Evolutionary conservation across 92 coral and sea anemone genomes (phyloP), one percentile per base, ranked within the genome.

Genomic region (Phymanthus crucifer): DNA sequence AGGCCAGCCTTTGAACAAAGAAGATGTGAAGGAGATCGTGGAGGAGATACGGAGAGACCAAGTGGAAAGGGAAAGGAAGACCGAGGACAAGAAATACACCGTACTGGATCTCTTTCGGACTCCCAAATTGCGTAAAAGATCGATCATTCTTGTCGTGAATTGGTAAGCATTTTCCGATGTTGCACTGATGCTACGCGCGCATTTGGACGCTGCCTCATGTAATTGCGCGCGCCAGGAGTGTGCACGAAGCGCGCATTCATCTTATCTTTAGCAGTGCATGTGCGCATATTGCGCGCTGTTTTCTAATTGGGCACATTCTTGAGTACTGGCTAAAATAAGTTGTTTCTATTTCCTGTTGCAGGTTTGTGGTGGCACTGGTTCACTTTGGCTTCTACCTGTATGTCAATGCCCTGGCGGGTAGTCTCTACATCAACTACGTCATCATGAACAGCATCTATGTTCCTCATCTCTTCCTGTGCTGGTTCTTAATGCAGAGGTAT

Each of bases 321-420:
- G 1, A 45, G 10, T 11, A 9, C 13, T 45, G 50, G 50, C 10
- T 45, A 9, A 11, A 45, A 17, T 45, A 11, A 11, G 64, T 8
- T 21, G 37, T 38, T 72, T 31, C 29, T 71, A 4, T 27, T 29
- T 43, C 50, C 7, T 45, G n/a, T 12, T 29, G 32, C 65, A 87
- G 91, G 91, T 87, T 87, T 73, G 91, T 78, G 18, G 91, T 87
- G 71, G 91, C 91, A 17, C 57, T 87, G 71, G 91, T 87, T 45
- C 75, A 78, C 65, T 87, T 87, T 68, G 91, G 91, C 23, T 83
- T 87, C 61, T 87, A 71, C 38, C 45, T 87, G 45, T 87, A 83
- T 32, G 79, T 87, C 61, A 83, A 87, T 10, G 72, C 76, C 56
- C 84, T 87, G 26, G 87, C 83, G 6, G 91, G 91, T n/a, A 73